Evolutionary conservation across 2,888 invertebrate genomes (phyloP), one percentile per base, ranked within the genome.

Genomic region (Resseliella maxima): DNA sequence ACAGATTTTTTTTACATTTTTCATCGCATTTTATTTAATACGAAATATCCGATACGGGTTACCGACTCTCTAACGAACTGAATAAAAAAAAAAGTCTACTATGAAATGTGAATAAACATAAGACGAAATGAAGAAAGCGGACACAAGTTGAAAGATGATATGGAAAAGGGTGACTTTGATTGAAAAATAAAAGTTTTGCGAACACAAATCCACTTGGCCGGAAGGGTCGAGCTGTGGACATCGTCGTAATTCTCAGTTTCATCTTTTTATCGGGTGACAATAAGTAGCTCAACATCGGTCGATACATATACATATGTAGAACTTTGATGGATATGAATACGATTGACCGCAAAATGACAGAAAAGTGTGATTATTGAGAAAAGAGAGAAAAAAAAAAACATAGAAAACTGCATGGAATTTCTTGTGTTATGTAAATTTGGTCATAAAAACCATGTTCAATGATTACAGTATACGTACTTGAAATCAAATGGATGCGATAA

Each of bases 341-440:
- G 72, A 72, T 72, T 72, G 72, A 72, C 72, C 72, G 72, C 72
- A 72, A 72, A 31, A 72, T 72, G 31, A n/a, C n/a, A n/a, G n/a
- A n/a, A n/a, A n/a, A n/a, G n/a, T n/a, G n/a, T n/a, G n/a, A n/a
- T n/a, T n/a, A n/a, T n/a, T n/a, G n/a, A n/a, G n/a, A n/a, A n/a
- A n/a, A 31, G 72, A 15, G 72, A 59, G 72, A 35, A 31, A 15
- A 72, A 31, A 31, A 59, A 59, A 24, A 24, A 3, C 1, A 50
- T 12, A 50, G 24, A 59, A 59, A 35, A 72, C 15, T 72, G 72
- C 31, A 72, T 72, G 72, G 31, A 72, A 72, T 35, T 72, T 72
- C 72, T 72, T 31, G n/a, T 31, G 72, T 72, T 72, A 72, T 72
- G 72, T 31, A 72, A 72, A 72, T 72, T 2, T 27, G 72, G 15